These are phyloP conservation scores for Acanthis flammea DNA, from an alignment of 2,797 vertebrate genomes.

Conservation along the genomic window DNA sequence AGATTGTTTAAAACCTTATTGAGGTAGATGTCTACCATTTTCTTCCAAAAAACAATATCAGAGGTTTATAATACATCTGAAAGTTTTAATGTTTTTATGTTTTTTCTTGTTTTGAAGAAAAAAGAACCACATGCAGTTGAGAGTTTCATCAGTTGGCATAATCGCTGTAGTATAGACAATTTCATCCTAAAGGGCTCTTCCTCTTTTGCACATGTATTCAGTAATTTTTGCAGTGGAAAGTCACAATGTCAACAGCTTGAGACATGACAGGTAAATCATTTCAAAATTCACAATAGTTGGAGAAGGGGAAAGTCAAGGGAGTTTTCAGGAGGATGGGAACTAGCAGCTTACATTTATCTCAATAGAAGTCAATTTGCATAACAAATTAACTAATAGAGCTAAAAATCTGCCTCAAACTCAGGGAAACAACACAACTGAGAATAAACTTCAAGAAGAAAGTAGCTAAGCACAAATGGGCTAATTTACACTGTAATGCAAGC, in stretches of 20 bases:
- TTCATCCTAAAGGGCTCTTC: not conserved
- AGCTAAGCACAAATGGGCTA: not conserved
- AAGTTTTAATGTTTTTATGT: not conserved
- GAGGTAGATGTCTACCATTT: not conserved
- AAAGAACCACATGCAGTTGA: not conserved
- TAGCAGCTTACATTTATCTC: not conserved
- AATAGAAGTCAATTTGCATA: not conserved
- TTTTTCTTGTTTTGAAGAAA: not conserved
- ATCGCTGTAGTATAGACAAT: not conserved
- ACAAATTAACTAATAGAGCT: not conserved
- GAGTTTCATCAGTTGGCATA: not conserved
- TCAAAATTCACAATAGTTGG: not conserved
- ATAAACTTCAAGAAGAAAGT: not conserved
- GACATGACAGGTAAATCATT: not conserved
- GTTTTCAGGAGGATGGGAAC: not conserved
- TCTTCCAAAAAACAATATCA: not conserved
- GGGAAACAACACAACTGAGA: not conserved
- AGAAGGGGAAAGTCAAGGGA: not conserved
- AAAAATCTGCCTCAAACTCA: not conserved
- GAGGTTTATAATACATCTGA: not conserved
- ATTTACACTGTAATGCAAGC: not conserved
- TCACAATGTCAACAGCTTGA: not conserved
- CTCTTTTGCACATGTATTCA: not conserved
- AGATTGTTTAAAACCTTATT: slow-evolving; percentile 31
- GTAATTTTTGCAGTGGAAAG: not conserved